Percentiles rank a stretch among this genome's conserved stretches.
Evolutionary conservation across 2,113 vertebrate genomes (phyloP).

Genomic region (Illadopsis cleaveri): DNA sequence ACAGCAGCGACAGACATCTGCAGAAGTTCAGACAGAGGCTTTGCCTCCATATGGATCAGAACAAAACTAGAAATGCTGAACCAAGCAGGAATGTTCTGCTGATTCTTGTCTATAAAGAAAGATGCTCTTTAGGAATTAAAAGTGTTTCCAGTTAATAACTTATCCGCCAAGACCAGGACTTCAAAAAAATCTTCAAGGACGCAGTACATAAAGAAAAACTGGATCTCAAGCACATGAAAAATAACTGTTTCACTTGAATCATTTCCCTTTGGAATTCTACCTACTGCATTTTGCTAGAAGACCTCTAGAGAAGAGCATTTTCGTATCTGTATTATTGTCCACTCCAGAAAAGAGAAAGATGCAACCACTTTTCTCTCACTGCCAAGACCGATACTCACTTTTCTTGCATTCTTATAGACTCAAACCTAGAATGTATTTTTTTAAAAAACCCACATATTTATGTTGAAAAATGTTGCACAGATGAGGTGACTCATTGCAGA

Average conservation of each 20-base stretch:
- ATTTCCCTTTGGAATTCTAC: neutral
- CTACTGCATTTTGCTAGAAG: neutral
- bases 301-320: neutral
- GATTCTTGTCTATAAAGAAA: neutral
- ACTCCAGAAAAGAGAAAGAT: neutral
- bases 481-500: neutral
- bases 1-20: accelerated
- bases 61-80: neutral
- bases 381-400: neutral
- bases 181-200: neutral
- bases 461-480: neutral
- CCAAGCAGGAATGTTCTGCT: neutral
- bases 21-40: neutral
- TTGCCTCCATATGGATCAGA: neutral
- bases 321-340: neutral
- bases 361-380: neutral
- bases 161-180: neutral
- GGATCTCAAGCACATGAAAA: neutral
- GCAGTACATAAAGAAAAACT: neutral
- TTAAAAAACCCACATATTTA: accelerated
- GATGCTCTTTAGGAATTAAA: neutral
- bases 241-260: neutral
- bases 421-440: neutral
- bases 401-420: neutral
- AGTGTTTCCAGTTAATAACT: neutral